Percentiles rank a stretch among this genome's conserved stretches.
phyloP scores from a whole-genome alignment of 2,888 invertebrate genomes.

The Blomia tropicalis region DNA sequence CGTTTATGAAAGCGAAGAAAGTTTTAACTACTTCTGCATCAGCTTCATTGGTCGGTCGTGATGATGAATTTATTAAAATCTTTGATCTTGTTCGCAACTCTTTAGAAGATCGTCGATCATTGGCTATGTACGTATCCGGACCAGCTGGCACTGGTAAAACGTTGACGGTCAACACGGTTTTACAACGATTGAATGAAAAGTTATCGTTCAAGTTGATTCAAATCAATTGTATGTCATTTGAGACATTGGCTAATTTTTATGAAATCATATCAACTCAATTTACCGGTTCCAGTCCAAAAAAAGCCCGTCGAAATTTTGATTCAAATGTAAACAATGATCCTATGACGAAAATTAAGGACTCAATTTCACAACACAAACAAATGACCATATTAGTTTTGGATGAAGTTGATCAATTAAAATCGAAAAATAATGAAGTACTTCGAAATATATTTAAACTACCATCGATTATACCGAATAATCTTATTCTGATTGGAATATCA shows the following conservation, averaged over 20 bases:
- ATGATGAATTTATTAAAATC: conserved; percentile 54
- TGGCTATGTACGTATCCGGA: conserved; percentile 81
- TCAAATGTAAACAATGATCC: conserved; percentile 54
- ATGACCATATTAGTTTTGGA: conserved; percentile 58
- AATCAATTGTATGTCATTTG: conserved; percentile 74
- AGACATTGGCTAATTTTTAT: conserved; percentile 64
- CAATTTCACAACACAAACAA: not conserved
- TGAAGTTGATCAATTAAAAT: conserved; percentile 81
- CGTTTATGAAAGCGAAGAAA: conserved; percentile 35
- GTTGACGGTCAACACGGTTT: conserved; percentile 59
- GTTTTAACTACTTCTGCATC: conserved; percentile 43
- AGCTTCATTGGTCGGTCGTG: conserved; percentile 48
- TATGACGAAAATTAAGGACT: conserved; percentile 40
- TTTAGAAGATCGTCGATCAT: conserved; percentile 49
- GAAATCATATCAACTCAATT: conserved; percentile 58
- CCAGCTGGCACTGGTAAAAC: conserved; percentile 96
- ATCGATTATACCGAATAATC: conserved; percentile 46
- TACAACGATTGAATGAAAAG: conserved; percentile 48
- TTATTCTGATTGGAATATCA: conserved; percentile 77
- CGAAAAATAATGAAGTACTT: conserved; percentile 59
- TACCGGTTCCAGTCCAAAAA: conserved; percentile 43
- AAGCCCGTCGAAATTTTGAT: conserved; percentile 34
- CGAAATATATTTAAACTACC: conserved; percentile 93
- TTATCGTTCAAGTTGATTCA: conserved; percentile 46
- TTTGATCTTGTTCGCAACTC: conserved; percentile 51